Evolutionary conservation across 1,140 invertebrate genomes (phyloP).

Genomic region (Aphis craccivora): DNA sequence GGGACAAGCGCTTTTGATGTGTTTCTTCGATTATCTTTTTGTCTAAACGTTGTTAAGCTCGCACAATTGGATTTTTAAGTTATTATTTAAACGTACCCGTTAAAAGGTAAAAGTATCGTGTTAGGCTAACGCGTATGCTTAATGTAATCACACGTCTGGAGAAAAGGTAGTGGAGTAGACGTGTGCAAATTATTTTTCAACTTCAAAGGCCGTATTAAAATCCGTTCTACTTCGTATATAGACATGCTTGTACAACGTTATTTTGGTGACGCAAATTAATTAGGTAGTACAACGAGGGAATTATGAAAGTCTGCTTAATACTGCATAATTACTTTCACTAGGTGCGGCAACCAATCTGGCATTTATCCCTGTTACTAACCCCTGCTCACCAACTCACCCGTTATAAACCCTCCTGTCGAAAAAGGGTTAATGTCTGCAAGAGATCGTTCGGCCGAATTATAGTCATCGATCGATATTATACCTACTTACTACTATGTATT

Average conservation of each 20-base stretch:
- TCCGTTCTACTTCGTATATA: neutral
- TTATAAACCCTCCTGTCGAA: neutral
- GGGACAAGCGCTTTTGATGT: neutral
- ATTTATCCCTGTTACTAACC: neutral
- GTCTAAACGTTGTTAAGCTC: neutral
- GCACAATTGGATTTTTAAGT: neutral
- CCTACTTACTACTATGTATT: neutral
- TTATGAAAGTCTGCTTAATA: conserved; percentile 18
- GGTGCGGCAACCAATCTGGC: neutral
- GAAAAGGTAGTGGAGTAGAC: neutral
- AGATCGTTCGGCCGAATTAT: neutral
- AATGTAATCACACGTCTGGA: neutral
- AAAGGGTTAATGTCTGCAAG: neutral
- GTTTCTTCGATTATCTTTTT: neutral
- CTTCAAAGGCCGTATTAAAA: conserved; percentile 34
- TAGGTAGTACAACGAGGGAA: neutral
- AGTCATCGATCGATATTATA: neutral
- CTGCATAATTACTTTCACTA: conserved; percentile 30
- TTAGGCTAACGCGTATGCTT: neutral
- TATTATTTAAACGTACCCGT: neutral
- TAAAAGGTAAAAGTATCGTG: neutral
- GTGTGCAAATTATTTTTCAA: conserved; percentile 13
- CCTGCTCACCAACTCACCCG: neutral
- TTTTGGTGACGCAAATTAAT: conserved; percentile 46
- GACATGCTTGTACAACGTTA: neutral